A percentile compares a stretch with the other conserved stretches of the same genome.
Conservation (phyloP, 2,113 vertebrate species). For the Trogon surrucura region DNA sequence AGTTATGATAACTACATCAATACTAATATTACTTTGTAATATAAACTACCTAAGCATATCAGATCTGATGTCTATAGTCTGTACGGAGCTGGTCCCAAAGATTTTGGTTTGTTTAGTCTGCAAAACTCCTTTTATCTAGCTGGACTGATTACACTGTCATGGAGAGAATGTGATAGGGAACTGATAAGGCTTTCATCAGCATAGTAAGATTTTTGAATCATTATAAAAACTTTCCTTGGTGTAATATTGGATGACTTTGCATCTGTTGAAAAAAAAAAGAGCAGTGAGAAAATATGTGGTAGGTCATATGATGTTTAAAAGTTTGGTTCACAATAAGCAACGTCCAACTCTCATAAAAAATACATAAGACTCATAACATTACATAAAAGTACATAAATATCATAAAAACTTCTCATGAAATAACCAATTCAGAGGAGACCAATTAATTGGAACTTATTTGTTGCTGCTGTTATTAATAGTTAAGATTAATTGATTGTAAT, state of each 20-base stretch:
- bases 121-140: too few species aligned
- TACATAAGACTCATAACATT: not conserved
- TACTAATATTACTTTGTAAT: not conserved
- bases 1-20: not conserved
- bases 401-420: not conserved
- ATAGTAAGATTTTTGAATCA: not conserved
- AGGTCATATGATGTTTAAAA: not conserved
- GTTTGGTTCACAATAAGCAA: not conserved
- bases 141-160: not conserved
- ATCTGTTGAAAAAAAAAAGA: not conserved
- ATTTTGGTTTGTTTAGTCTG: not conserved
- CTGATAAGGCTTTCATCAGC: not conserved
- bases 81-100: not conserved
- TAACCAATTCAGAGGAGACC: not conserved
- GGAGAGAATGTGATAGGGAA: not conserved
- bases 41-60: not conserved
- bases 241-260: not conserved
- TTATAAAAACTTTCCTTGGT: not conserved
- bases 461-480: constrained; percentile 6
- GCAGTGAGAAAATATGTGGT: not conserved
- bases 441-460: constrained; percentile 18
- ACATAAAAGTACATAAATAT: not conserved
- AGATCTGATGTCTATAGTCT: not conserved
- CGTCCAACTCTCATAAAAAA: not conserved
- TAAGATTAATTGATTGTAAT: not conserved